These are phyloP conservation scores for Cinara cedri DNA, from an alignment of 2,888 invertebrate genomes.

Conservation along the genomic window DNA sequence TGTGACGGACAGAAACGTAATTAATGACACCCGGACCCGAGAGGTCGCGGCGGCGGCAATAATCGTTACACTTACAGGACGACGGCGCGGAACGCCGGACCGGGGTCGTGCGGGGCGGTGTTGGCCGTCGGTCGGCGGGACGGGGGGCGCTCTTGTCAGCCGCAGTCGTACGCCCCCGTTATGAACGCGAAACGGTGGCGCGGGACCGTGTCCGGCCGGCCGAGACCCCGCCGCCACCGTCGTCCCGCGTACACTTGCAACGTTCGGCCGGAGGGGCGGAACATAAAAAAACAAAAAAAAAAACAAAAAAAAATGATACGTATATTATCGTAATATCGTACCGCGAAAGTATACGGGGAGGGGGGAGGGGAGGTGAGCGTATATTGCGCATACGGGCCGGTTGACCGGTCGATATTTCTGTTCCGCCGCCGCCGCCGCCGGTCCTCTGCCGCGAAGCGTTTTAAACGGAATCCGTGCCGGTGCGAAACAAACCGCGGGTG, in stretches of 20 bases:
- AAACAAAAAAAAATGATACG: neutral
- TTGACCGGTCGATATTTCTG: neutral
- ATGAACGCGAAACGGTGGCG: no score
- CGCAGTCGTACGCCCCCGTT: neutral
- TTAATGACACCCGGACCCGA: conserved; percentile 33
- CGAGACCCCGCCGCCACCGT: no score
- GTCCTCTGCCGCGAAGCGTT: neutral
- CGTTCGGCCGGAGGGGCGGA: no score
- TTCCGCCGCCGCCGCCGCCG: neutral
- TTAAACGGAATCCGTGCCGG: conserved; percentile 32
- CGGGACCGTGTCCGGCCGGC: no score
- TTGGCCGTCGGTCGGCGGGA: neutral
- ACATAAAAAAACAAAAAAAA: neutral
- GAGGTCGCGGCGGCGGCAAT: conserved; percentile 7
- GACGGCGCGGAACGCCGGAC: neutral
- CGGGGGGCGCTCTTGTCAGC: conserved; percentile 24
- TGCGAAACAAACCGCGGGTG: conserved; percentile 22
- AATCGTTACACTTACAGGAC: conserved; percentile 41
- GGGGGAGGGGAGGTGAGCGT: no score
- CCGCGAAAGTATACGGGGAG: neutral
- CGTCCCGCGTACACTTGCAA: no score
- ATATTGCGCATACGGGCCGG: no score
- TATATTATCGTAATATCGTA: no score
- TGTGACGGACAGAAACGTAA: conserved; percentile 54
- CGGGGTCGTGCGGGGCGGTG: neutral